A percentile compares a stretch with the other conserved stretches of the same genome.
Evolutionary conservation across 2,888 invertebrate genomes (phyloP).

Genomic region (Aricia artaxerxes): DNA sequence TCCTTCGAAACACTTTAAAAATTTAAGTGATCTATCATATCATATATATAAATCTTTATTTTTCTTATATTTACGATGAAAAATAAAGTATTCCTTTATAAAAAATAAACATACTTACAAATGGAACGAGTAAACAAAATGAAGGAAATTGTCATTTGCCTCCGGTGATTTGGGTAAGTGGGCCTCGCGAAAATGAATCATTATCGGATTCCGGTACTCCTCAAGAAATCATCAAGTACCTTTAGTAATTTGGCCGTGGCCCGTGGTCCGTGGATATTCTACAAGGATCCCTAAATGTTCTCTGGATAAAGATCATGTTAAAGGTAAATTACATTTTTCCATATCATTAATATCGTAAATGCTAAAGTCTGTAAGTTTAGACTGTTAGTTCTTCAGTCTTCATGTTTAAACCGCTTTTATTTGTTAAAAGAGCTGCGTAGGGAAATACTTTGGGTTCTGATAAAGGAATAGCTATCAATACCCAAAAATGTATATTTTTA

Average conservation of each 20-base stretch:
- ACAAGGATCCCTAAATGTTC: neutral
- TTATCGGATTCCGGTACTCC: neutral
- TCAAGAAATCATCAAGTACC: neutral
- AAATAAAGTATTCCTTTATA: neutral
- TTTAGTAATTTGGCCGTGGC: too few species aligned
- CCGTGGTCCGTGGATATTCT: too few species aligned
- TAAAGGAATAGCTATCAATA: too few species aligned
- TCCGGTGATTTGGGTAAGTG: neutral
- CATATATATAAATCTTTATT: too few species aligned
- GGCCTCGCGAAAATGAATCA: slow-evolving; percentile 4
- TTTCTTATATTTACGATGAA: neutral
- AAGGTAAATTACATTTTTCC: neutral
- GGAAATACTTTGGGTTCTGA: too few species aligned
- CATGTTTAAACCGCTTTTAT: too few species aligned
- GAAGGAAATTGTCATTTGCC: slow-evolving; percentile 13
- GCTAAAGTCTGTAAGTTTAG: too few species aligned
- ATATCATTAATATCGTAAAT: too few species aligned
- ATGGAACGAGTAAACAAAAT: neutral
- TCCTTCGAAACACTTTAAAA: neutral
- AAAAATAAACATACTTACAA: neutral
- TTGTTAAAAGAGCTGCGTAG: too few species aligned
- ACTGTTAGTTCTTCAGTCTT: too few species aligned
- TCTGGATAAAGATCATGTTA: neutral
- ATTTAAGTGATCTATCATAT: too few species aligned
- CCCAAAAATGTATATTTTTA: too few species aligned